Base-by-base conservation (phyloP, 2,113 vertebrate species). In the Thalassoma bifasciatum region DNA sequence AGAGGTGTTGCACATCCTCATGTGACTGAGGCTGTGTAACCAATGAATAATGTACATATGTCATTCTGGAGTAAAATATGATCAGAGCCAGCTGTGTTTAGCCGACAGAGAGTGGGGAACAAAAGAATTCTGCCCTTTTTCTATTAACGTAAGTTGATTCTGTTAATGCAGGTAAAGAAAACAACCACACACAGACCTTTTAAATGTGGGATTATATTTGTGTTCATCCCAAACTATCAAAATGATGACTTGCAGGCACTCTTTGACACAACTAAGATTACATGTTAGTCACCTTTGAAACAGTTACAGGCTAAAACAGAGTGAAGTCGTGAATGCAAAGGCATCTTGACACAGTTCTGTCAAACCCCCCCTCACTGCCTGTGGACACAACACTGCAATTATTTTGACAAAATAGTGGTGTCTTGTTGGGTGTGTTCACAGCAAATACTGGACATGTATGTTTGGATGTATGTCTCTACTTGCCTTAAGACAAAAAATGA, bases 391-490 rank as follows among this genome's bases (percentile, higher is more conserved):
- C 68, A 65, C 42, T 76, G 58, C 10, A 72, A 75, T 72, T 77
- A 69, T 80, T 88, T 75, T 78, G 58, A 72, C 82, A 84, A 74
- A 46, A 66, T 46, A 70, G 66, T 84, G 26, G 38, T 37, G 75
- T 40, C 1, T 4, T 66, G 53, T 44, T 24, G 40, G 61, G 21
- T 65, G 47, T 69, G 47, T 86, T 51, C 17, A 56, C 19, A 63
- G 61, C 63, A 77, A 77, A 84, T 34, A 76, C 1, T 65, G 53
- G 7, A 51, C 37, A 19, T 75, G 64, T 30, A 49, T 10, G 40
- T 69, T 53, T 68, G 46, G 11, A 13, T 60, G 34, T 46, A 13
- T 13, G 14, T 42, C 3, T 42, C 3, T 42, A 11, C 2, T 11
- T 11, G 13, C 10, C 13, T 2, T 40, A 13, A 40, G 10, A 9